Evolutionary conservation across 2,888 invertebrate genomes (phyloP), one percentile per base, ranked within the genome.

Genomic region (Leptura quadrifasciata): DNA sequence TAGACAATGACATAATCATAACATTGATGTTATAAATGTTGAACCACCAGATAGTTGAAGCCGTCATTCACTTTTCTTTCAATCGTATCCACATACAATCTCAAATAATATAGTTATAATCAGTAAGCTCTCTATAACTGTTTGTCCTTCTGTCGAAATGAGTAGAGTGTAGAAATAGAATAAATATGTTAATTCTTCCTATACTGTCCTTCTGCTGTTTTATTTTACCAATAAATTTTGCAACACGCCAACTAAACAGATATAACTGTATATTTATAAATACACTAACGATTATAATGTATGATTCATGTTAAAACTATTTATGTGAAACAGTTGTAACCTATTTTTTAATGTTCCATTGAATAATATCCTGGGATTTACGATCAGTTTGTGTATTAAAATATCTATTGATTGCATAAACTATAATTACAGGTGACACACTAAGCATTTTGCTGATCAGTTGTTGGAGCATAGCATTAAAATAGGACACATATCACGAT

Each of bases 251-350:
- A 12, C 1, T 10, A 39, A 39, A 12, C 0, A 39, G 10, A 35
- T 10, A 5, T 39, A 39, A 39, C 39, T 39, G 39, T 39, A 12
- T 15, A 39, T 15, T 39, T 39, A 15, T 39, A 39, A 39, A n/a
- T 47, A n/a, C 15, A 47, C 5, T 5, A n/a, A n/a, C 47, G n/a
- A 47, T 47, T 47, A n/a, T n/a, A n/a, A n/a, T 12, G 15, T 47
- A n/a, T 57, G 57, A 57, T 15, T 57, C 57, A 57, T 20, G 55
- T 17, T 20, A 12, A 57, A 57, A 57, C 9, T 57, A 57, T 57
- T 57, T 21, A 57, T 57, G 20, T 4, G 20, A 21, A 57, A 20
- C 21, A 57, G 21, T 57, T 1, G 10, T 18, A 57, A 57, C 57
- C 57, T 20, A 20, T 57, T 57, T 57, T 20, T 57, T 57, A 15